Evolutionary conservation across 2,888 invertebrate genomes (phyloP), one percentile per base, ranked within the genome.

Genomic region (Charanyca ferruginea): DNA sequence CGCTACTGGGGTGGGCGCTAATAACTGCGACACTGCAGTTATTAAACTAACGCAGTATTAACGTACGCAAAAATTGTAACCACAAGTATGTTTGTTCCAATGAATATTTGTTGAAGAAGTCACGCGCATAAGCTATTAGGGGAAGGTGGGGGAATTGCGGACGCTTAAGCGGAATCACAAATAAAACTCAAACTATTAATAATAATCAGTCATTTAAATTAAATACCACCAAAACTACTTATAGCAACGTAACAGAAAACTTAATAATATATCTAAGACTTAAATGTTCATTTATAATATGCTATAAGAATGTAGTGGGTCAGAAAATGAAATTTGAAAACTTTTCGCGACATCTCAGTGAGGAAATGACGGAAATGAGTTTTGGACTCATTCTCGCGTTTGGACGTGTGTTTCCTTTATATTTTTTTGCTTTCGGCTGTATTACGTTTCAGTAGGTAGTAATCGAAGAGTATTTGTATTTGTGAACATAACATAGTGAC

Each of bases 271-370:
- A 54, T 32, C 9, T 9, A 28, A 52, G 44, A 23, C 49, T 75
- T 61, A 79, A 75, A 58, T 44, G 57, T 68, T 71, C 66, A 79
- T 79, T 79, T 71, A 62, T 66, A 54, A 32, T 32, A 32, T 32
- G 32, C 9, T 11, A 32, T 28, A 77, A 66, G 63, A 73, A 73
- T 66, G 66, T 73, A 77, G 68, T 78, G 74, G 68, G 62, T 69
- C 73, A 74, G 70, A 81, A 81, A 85, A 81, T 85, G 75, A 69
- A 83, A 78, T 84, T 74, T 70, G 74, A 71, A 77, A 81, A 81
- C 74, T 85, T 77, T 61, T 60, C 73, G 65, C 73, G 71, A 63
- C 58, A 59, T 55, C 68, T 55, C 65, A 54, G 57, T 61, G 58
- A 75, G 75, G 68, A 65, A 69, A 61, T 58, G 22, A 60, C 72